Evolutionary conservation across 2,888 invertebrate genomes (phyloP), one percentile per base, ranked within the genome.

Genomic region (Acronicta aceris): DNA sequence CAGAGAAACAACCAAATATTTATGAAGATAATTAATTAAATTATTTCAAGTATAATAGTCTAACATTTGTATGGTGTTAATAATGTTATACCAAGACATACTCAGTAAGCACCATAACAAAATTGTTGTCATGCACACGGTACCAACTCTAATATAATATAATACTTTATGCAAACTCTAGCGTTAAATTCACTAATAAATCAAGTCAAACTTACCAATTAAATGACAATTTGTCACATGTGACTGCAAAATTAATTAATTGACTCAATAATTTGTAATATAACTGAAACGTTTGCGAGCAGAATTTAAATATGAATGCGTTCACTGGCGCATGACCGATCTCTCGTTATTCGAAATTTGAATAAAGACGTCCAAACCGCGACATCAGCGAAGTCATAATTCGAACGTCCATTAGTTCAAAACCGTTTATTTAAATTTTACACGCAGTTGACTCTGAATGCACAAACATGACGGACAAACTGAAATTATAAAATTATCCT

Each of bases 281-380:
- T 81, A 85, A 81, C 81, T 81, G 83, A 81, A 72, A 72, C 74
- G 55, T 76, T 76, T 72, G 69, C 60, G 72, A 82, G 78, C 74
- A 65, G 75, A 82, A 86, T 90, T 88, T 87, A 78, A 90, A 90
- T 90, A 89, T 89, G 85, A 93, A 92, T 85, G 84, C 71, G 73
- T 59, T 78, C 86, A 78, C 71, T 87, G 86, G 76, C 73, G 91
- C 93, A 88, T 86, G 63, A 61, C 89, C 82, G 89, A 92, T 88
- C 77, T 83, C 81, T 82, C 81, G 83, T 89, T 89, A 89, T 92
- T 86, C 85, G 75, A 86, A 90, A 87, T 90, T 88, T 85, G 86
- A 88, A 94, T 93, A 90, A 89, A 93, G 93, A 92, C 86, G 84
- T 93, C 88, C 82, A 91, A 92, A 93, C 93, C 93, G 87, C 92